Conservation (phyloP, 2,113 vertebrate species). For the Gadus chalcogrammus region DNA sequence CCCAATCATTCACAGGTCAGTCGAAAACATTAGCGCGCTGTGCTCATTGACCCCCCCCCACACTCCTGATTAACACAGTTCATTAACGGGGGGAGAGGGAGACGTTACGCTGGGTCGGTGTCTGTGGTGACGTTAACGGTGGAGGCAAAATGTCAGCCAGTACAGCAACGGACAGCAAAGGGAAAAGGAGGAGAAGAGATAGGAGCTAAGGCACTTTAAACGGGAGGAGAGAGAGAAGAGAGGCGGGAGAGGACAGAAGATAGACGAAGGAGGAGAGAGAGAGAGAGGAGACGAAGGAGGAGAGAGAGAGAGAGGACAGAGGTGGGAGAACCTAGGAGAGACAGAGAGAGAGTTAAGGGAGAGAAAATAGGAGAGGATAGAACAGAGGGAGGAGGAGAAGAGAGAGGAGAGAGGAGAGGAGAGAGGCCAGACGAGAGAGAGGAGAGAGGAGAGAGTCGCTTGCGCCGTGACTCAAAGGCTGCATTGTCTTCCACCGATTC, state of each 20-base stretch:
- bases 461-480: constrained; percentile 54
- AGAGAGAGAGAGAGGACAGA: no score
- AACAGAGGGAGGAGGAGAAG: no score
- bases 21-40: neutral
- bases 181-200: constrained; percentile 42
- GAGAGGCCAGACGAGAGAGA: no score
- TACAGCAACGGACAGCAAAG: constrained; percentile 38
- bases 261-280: no score
- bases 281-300: no score
- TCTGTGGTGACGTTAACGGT: constrained; percentile 25
- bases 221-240: constrained; percentile 33
- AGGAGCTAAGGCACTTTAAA: constrained; percentile 52
- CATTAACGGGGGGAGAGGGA: constrained; percentile 40
- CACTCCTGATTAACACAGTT: constrained; percentile 32
- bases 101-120: no score
- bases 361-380: no score
- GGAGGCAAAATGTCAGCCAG: constrained; percentile 52
- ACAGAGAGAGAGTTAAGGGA: no score
- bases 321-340: no score
- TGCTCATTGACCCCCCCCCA: neutral
- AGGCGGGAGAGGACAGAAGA: constrained; percentile 4
- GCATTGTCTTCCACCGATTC: constrained; percentile 57
- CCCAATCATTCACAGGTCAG: neutral
- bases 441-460: constrained; percentile 11
- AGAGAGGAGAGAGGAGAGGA: no score